phyloP scores from a whole-genome alignment of 92 coral and sea anemone species.

The Montipora capitata region DNA sequence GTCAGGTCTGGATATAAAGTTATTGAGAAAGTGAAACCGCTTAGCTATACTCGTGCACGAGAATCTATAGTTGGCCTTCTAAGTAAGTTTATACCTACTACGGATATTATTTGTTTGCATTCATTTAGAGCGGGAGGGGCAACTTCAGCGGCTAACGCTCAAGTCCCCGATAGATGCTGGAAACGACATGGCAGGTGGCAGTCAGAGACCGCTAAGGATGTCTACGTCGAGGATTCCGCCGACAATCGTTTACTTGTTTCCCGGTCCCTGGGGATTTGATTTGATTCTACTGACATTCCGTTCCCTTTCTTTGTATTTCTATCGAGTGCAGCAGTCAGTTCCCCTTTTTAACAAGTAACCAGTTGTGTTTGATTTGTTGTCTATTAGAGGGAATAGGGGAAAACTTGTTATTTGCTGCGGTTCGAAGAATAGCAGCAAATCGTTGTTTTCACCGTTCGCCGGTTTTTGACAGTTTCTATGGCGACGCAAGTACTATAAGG shows the following conservation, averaged over 20 bases:
- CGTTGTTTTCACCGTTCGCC: too few species aligned
- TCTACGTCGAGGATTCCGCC: slow-evolving; percentile 44
- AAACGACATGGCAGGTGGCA: slow-evolving; percentile 71
- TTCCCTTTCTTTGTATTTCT: too few species aligned
- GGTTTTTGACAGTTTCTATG: too few species aligned
- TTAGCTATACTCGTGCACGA: slow-evolving; percentile 27
- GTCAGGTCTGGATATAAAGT: background rate
- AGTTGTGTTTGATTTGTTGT: background rate
- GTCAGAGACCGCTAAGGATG: slow-evolving; percentile 46
- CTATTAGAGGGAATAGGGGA: slow-evolving; percentile 18
- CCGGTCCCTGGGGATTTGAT: background rate
- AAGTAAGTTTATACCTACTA: background rate
- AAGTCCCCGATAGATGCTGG: slow-evolving; percentile 38
- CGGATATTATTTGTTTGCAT: slow-evolving; percentile 30
- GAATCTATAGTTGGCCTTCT: slow-evolving; percentile 25
- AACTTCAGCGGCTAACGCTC: slow-evolving; percentile 48
- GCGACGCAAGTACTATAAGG: too few species aligned
- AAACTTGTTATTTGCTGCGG: background rate
- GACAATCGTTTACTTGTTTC: slow-evolving; percentile 20
- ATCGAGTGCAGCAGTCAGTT: slow-evolving; percentile 9
- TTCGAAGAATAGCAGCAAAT: too few species aligned
- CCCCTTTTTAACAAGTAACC: background rate
- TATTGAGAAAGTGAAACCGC: slow-evolving; percentile 15
- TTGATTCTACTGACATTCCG: background rate
- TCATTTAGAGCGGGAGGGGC: slow-evolving; percentile 54